Conservation (phyloP, 2,797 vertebrate genomes). For the Peromyscus attwateri region DNA sequence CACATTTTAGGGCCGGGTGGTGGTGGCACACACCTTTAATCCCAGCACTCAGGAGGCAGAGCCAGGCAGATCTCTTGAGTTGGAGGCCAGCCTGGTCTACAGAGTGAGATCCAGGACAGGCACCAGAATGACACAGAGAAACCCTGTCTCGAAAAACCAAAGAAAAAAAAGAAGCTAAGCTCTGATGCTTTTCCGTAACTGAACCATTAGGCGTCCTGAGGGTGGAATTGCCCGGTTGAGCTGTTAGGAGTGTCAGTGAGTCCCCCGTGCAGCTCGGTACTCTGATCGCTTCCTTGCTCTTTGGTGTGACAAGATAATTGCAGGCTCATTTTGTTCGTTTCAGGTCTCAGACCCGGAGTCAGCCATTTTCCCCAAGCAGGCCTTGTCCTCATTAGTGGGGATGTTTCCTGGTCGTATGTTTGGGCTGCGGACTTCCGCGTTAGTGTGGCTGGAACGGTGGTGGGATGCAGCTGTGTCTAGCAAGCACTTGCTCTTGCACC, state of each 20-base stretch:
- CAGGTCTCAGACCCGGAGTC: neutral
- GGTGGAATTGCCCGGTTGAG: neutral
- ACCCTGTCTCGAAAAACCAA: too few relatives aligned
- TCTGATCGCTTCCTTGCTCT: neutral
- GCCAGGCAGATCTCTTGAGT: too few relatives aligned
- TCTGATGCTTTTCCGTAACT: neutral
- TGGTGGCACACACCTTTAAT: too few relatives aligned
- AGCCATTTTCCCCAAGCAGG: neutral
- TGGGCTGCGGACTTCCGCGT: neutral
- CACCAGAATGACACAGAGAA: too few relatives aligned
- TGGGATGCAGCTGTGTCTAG: neutral
- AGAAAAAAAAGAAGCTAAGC: neutral
- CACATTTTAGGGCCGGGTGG: too few relatives aligned
- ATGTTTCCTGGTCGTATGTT: neutral
- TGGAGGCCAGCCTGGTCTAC: too few relatives aligned
- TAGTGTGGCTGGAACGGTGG: neutral
- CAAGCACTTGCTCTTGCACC: neutral
- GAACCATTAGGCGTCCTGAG: neutral
- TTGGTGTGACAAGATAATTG: neutral
- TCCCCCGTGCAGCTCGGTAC: neutral
- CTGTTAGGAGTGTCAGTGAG: neutral
- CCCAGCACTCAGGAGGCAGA: too few relatives aligned
- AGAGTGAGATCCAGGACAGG: too few relatives aligned
- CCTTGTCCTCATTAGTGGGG: neutral
- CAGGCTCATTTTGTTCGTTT: neutral